Conservation (phyloP, 2,113 vertebrate genomes). For the Poeciliopsis retropinna region DNA sequence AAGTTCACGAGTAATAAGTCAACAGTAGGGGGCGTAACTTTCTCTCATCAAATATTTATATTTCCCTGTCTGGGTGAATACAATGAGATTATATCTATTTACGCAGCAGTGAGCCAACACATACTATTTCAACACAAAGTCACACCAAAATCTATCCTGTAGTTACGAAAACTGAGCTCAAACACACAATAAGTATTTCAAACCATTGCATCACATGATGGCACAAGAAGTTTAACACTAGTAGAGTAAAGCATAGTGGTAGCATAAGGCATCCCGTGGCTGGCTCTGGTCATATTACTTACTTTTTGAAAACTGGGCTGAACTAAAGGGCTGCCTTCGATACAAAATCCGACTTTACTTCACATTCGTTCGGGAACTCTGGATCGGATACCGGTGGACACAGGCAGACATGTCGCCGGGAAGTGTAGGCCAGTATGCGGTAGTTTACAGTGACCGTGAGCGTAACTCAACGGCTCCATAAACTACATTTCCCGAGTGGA, state of each 20-base stretch:
- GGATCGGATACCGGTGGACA: neutral
- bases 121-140: neutral
- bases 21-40: constrained; percentile 1
- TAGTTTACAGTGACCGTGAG: fast-evolving
- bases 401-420: constrained; percentile 5
- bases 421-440: constrained; percentile 42
- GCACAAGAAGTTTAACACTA: neutral
- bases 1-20: too few relatives aligned
- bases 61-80: neutral
- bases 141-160: neutral
- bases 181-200: constrained; percentile 10
- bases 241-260: too few relatives aligned
- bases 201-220: neutral
- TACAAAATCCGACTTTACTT: constrained; percentile 2
- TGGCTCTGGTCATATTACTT: neutral
- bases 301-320: neutral
- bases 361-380: constrained; percentile 7
- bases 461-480: fast-evolving
- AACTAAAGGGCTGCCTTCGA: neutral
- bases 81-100: neutral
- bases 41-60: neutral
- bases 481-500: constrained; percentile 63
- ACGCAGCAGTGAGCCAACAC: neutral
- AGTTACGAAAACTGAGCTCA: neutral
- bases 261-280: too few relatives aligned